phyloP scores from a whole-genome alignment of 2,888 invertebrate genomes.

The Charanyca ferruginea region DNA sequence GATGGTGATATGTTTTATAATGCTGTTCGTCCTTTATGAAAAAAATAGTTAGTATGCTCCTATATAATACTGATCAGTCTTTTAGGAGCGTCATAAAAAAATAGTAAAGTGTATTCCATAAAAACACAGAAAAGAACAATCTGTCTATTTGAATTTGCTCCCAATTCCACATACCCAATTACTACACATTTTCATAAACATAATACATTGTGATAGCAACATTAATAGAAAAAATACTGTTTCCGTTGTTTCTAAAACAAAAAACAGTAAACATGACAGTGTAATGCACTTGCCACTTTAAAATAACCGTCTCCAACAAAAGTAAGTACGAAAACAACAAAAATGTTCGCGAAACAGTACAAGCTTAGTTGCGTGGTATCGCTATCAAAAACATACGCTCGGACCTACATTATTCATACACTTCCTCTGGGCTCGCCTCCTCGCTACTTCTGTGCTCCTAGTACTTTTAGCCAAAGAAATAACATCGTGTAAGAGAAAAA shows the following conservation, averaged over 20 bases:
- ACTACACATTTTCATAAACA: too few species aligned
- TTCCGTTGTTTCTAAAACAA: background rate
- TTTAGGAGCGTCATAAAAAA: too few species aligned
- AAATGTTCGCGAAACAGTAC: slow-evolving; percentile 29
- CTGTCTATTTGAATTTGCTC: too few species aligned
- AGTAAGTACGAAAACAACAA: slow-evolving; percentile 9
- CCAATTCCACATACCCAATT: too few species aligned
- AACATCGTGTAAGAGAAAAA: slow-evolving; percentile 19
- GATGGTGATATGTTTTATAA: background rate
- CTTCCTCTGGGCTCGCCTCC: slow-evolving; percentile 33
- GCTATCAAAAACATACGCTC: slow-evolving; percentile 54
- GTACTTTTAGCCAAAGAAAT: slow-evolving; percentile 35
- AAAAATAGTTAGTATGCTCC: too few species aligned
- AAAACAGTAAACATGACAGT: background rate
- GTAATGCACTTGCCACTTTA: slow-evolving; percentile 18
- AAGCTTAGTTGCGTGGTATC: slow-evolving; percentile 39
- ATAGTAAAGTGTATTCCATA: too few species aligned
- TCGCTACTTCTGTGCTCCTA: slow-evolving; percentile 30
- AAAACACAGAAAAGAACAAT: too few species aligned
- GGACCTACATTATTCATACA: slow-evolving; percentile 58
- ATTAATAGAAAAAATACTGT: too few species aligned
- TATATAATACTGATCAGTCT: too few species aligned
- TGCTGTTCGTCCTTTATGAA: background rate
- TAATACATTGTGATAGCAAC: too few species aligned
- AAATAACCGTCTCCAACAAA: slow-evolving; percentile 17